These are phyloP conservation scores for Athalia circularis DNA, from an alignment of 2,888 invertebrate genomes.

Conservation along the genomic window DNA sequence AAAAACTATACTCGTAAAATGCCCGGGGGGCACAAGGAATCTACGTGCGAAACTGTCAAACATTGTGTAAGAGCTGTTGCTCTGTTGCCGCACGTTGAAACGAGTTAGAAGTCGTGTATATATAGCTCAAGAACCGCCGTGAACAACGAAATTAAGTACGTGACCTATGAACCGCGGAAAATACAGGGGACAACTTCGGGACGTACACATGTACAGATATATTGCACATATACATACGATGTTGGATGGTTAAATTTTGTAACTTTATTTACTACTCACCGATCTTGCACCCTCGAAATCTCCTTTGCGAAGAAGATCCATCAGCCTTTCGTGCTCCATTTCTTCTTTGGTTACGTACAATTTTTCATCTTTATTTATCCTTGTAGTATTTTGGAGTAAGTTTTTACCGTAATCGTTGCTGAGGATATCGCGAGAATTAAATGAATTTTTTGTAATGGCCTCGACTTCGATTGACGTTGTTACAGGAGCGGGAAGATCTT, in stretches of 20 bases:
- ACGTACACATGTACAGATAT: too few species aligned
- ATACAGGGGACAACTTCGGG: too few species aligned
- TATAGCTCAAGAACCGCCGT: not conserved
- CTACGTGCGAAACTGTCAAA: not conserved
- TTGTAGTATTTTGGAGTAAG: constrained; percentile 52
- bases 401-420: constrained; percentile 64
- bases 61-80: not conserved
- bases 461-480: constrained; percentile 31
- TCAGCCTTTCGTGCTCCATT: constrained; percentile 64
- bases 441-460: constrained; percentile 52
- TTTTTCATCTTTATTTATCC: constrained; percentile 56
- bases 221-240: too few species aligned
- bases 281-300: constrained; percentile 63
- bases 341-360: constrained; percentile 66
- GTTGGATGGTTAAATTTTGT: too few species aligned
- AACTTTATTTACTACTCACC: constrained; percentile 59
- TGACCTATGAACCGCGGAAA: not conserved
- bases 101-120: too few species aligned
- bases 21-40: not conserved
- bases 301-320: constrained; percentile 62
- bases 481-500: constrained; percentile 58
- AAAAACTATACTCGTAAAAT: not conserved
- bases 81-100: not conserved
- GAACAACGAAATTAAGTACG: not conserved
- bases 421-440: constrained; percentile 64